Percentiles rank a stretch among this genome's conserved stretches.
phyloP scores from a whole-genome alignment of 2,797 vertebrate genomes.

The Adrianichthys oophorus region DNA sequence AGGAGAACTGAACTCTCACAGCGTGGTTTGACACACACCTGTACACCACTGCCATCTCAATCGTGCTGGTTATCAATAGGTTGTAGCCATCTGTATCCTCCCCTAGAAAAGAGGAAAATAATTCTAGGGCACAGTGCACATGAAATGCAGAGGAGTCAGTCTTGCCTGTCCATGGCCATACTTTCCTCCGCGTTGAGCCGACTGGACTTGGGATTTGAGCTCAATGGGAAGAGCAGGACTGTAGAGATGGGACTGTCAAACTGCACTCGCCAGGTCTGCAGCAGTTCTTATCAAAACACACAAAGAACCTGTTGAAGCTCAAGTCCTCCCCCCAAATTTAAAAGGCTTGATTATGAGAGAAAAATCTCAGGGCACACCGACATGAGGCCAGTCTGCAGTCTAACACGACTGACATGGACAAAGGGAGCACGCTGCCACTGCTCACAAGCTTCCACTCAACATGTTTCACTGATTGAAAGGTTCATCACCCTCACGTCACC shows the following conservation, averaged over 20 bases:
- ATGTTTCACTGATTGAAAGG: too few species aligned
- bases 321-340: too few species aligned
- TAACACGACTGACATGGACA: too few species aligned
- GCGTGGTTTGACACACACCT: conserved; percentile 63
- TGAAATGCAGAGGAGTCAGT: neutral
- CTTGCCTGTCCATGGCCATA: conserved; percentile 14
- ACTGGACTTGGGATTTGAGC: conserved; percentile 30
- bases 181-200: conserved; percentile 24
- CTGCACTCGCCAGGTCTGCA: conserved; percentile 86
- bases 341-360: too few species aligned
- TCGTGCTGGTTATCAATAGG: conserved; percentile 84
- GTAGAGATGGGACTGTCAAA: conserved; percentile 89
- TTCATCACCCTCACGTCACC: too few species aligned
- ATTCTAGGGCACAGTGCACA: neutral
- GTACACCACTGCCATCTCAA: conserved; percentile 89
- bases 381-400: too few species aligned
- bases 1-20: neutral
- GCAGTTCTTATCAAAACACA: conserved; percentile 71
- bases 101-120: conserved; percentile 42
- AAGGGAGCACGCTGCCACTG: too few species aligned
- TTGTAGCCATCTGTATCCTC: conserved; percentile 70
- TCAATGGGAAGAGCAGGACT: conserved; percentile 81
- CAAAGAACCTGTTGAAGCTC: neutral
- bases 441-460: too few species aligned
- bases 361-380: too few species aligned